A percentile compares a stretch with the other conserved stretches of the same genome.
Evolutionary conservation across 2,113 vertebrate species (phyloP).

Genomic region (Eulemur rufifrons): DNA sequence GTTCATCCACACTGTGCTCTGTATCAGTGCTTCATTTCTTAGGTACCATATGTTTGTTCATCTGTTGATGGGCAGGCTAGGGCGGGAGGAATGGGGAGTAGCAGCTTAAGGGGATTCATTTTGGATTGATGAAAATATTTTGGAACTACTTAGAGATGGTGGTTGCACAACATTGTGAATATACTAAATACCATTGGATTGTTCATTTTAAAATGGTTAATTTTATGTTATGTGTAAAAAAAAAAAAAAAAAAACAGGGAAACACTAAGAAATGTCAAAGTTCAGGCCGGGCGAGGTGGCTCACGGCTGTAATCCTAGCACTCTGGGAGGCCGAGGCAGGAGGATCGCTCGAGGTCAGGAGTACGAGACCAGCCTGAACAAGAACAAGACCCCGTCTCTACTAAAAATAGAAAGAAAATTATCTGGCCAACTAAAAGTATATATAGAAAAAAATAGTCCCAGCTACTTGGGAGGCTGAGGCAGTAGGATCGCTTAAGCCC

Average conservation of each 20-base stretch:
- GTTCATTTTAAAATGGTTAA: background rate
- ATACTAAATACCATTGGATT: background rate
- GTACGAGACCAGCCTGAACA: too few species aligned
- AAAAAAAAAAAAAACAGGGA: too few species aligned
- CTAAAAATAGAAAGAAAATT: too few species aligned
- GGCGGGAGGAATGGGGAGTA: background rate
- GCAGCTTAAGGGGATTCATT: background rate
- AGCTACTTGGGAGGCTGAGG: too few species aligned
- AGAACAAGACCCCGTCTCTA: too few species aligned
- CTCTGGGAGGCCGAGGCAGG: too few species aligned
- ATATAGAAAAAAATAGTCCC: too few species aligned
- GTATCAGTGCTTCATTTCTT: background rate
- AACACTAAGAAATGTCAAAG: background rate
- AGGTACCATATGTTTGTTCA: background rate
- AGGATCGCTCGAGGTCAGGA: too few species aligned
- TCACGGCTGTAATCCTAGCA: too few species aligned
- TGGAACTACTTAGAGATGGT: background rate
- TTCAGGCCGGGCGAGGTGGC: background rate
- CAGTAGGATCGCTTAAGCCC: too few species aligned
- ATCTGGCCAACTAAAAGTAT: too few species aligned
- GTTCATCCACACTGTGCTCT: background rate
- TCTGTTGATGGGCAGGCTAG: too few species aligned
- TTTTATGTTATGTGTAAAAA: background rate
- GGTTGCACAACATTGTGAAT: background rate
- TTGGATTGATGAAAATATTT: background rate